These are phyloP conservation scores for Sus cebifrons DNA, from an alignment of 2,797 vertebrate genomes.

Conservation along the genomic window DNA sequence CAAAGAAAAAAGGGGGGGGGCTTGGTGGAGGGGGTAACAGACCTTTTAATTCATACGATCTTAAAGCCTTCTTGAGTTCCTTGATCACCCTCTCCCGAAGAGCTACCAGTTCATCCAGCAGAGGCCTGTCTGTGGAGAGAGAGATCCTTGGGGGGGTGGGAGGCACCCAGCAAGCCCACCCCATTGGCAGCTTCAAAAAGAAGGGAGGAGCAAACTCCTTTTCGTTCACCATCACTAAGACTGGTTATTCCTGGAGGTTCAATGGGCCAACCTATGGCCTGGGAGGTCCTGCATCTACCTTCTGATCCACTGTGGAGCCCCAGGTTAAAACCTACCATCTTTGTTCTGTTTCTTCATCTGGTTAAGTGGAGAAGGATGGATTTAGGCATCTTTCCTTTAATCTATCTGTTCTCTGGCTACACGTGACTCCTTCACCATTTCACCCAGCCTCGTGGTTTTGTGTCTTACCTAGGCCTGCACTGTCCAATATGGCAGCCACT, in stretches of 20 bases:
- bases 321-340: not conserved
- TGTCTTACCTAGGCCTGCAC: not conserved
- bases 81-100: not conserved
- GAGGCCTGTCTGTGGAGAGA: constrained; percentile 65
- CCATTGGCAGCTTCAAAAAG: not conserved
- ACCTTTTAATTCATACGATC: constrained; percentile 79
- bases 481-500: not conserved
- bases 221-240: not conserved
- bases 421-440: not conserved
- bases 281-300: not conserved
- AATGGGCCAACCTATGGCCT: not conserved
- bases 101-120: constrained; percentile 78
- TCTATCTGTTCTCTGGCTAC: not conserved
- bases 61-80: constrained; percentile 75
- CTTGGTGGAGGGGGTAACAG: fast-evolving
- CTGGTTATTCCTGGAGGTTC: not conserved
- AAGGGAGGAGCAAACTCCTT: not conserved
- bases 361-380: not conserved
- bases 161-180: not conserved
- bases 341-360: not conserved
- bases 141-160: not conserved
- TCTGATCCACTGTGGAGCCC: not conserved
- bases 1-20: no score
- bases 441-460: not conserved
- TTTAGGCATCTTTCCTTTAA: not conserved